Evolutionary conservation across 1,140 invertebrate species (phyloP).

Genomic region (Luehdorfia chinensis): DNA sequence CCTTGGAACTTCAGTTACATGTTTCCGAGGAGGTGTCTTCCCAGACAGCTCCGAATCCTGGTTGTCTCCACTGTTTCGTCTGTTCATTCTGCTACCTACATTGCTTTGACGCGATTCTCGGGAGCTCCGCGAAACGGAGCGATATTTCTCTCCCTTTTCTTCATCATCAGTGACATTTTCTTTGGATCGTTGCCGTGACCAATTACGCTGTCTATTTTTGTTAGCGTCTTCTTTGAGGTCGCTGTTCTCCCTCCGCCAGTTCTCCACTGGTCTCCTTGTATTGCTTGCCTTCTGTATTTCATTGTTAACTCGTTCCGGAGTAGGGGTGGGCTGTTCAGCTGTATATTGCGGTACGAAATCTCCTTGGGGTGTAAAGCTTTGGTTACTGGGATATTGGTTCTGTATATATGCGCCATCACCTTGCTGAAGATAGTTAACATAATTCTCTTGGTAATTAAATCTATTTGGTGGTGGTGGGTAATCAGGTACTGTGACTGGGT

Average conservation of each 20-base stretch:
- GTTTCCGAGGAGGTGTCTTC: conserved; percentile 55
- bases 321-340: conserved; percentile 23
- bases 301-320: conserved; percentile 48
- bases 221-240: conserved; percentile 50
- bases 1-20: conserved; percentile 64
- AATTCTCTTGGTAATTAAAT: conserved; percentile 48
- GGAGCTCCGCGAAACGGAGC: conserved; percentile 35
- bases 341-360: conserved; percentile 35
- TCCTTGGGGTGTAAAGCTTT: conserved; percentile 39
- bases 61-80: conserved; percentile 45
- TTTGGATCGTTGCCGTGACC: conserved; percentile 47
- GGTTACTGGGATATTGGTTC: conserved; percentile 34
- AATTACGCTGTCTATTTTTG: conserved; percentile 46
- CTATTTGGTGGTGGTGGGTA: conserved; percentile 40
- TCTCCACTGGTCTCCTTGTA: conserved; percentile 40
- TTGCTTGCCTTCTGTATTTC: conserved; percentile 50
- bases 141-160: conserved; percentile 31
- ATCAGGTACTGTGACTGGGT: conserved; percentile 38
- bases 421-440: conserved; percentile 59
- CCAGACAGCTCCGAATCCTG: conserved; percentile 13
- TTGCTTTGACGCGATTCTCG: conserved; percentile 29
- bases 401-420: conserved; percentile 64
- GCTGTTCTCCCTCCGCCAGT: conserved; percentile 56
- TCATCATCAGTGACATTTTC: conserved; percentile 55
- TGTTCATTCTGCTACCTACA: conserved; percentile 26